These are phyloP conservation scores for Hystrix cristata DNA, from an alignment of 2,113 vertebrate genomes.

Conservation along the genomic window DNA sequence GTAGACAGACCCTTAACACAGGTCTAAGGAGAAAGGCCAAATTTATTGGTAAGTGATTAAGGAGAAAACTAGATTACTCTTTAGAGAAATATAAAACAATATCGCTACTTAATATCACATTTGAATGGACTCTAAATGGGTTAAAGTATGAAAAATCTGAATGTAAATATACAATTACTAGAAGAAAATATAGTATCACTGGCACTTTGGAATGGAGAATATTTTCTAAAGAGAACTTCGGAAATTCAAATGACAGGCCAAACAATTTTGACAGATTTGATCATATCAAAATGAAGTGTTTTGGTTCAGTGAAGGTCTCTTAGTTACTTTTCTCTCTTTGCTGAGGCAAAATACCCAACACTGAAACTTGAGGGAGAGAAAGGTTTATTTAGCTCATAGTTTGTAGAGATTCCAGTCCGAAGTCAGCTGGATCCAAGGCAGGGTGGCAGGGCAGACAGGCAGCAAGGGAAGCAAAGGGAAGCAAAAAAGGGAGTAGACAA, in stretches of 20 bases:
- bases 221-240: slow-evolving; percentile 14
- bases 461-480: too few species aligned
- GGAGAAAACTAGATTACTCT: not conserved
- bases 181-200: not conserved
- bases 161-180: not conserved
- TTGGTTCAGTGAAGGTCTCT: not conserved
- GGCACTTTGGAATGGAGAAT: not conserved
- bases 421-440: too few species aligned
- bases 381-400: too few species aligned
- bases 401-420: too few species aligned
- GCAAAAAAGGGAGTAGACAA: too few species aligned
- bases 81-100: not conserved
- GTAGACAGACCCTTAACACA: not conserved
- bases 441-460: too few species aligned
- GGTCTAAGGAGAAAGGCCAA: not conserved
- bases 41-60: not conserved
- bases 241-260: not conserved
- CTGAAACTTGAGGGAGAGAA: too few species aligned
- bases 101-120: not conserved
- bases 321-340: too few species aligned
- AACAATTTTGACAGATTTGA: not conserved
- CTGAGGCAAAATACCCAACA: too few species aligned
- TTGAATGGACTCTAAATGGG: not conserved
- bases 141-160: slow-evolving; percentile 46
- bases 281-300: not conserved